phyloP scores from a whole-genome alignment of 2,113 vertebrate species.

The Paratilapia polleni region DNA sequence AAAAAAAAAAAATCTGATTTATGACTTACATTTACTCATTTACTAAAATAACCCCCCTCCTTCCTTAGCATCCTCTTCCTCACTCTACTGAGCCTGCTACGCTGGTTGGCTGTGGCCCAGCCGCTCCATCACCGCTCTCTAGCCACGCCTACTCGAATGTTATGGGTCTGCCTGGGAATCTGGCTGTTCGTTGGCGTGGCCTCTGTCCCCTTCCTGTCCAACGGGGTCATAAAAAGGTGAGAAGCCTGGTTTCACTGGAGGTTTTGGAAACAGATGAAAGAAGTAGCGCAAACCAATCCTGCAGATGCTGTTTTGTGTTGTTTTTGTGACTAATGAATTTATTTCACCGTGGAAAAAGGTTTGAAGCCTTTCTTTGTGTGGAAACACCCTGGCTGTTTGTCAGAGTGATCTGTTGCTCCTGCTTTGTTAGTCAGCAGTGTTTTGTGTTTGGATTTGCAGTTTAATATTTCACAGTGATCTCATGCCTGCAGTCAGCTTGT shows the following conservation, averaged over 20 bases:
- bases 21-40: no score
- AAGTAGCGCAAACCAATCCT: no score
- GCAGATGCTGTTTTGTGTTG: no score
- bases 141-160: constrained; percentile 36
- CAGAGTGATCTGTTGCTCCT: neutral
- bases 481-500: neutral
- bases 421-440: neutral
- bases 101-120: constrained; percentile 71
- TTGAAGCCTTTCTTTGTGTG: neutral
- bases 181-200: constrained; percentile 71
- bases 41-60: neutral
- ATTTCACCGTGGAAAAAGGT: neutral
- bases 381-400: neutral
- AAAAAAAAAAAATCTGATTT: neutral
- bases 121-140: constrained; percentile 35
- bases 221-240: constrained; percentile 40
- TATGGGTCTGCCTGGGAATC: constrained; percentile 58
- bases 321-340: neutral
- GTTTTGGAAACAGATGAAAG: neutral
- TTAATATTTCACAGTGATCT: neutral
- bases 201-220: constrained; percentile 67
- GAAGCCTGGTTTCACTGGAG: neutral
- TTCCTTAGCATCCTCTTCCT: constrained; percentile 76
- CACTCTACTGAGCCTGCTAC: constrained; percentile 74
- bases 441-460: neutral